Base-by-base conservation (phyloP, 2,888 invertebrate genomes). In the Dryocosmus kuriphilus region DNA sequence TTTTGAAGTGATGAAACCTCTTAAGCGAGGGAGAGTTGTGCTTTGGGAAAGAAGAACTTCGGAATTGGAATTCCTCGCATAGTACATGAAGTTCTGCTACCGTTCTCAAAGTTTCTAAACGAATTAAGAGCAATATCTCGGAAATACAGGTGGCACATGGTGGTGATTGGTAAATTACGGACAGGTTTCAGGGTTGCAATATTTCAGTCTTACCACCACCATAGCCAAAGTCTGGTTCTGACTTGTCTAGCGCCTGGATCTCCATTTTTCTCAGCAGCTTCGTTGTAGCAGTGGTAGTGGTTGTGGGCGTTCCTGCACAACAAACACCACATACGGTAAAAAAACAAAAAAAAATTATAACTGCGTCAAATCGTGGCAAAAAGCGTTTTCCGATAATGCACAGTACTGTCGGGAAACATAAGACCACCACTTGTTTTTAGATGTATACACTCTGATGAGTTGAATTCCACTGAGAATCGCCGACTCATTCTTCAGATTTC, bases 231-330 rank as follows among this genome's bases (percentile, higher is more conserved):
- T 86, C 87, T 85, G 85, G 86, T 85, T 88, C 87, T 83, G 89
- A 88, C 87, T 88, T 89, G 89, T 89, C 87, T 87, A 90, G 86
- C 84, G 89, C 90, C 89, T 90, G 90, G 89, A 88, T 90, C 88
- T 89, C 90, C 90, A 90, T 90, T 89, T 90, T 90, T 88, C 88
- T 86, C 85, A 85, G 88, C 85, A 90, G 87, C 86, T 89, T 90
- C 86, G 90, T 90, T 79, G 90, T 90, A 83, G 83, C 81, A 79
- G 88, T 88, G 84, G 90, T 86, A 83, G 90, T 88, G 84, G 89
- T 89, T 82, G 90, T 88, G 85, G 88, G 85, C 86, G 88, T 86
- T 88, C 91, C 91, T 91, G 90, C 86, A 89, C 86, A 90, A 89
- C 86, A 90, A 87, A 89, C 87, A 90, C 87, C 84, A 88, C 86